Evolutionary conservation across 1,140 invertebrate species (phyloP), one percentile per base, ranked within the genome.

Genomic region (Telenomus remus): DNA sequence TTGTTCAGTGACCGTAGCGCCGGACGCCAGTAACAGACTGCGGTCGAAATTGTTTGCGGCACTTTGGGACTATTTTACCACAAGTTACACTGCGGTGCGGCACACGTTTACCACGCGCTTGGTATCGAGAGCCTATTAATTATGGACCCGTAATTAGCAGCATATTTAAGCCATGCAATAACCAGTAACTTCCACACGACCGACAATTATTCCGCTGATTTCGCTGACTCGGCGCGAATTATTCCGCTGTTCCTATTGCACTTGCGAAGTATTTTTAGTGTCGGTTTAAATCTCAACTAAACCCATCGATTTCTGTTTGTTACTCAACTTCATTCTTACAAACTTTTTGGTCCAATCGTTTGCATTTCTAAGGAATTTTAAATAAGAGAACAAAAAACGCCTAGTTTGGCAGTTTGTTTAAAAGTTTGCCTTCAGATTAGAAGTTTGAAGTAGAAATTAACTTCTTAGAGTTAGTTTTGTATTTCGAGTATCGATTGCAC

Each of bases 1-100:
- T 78, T 70, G 65, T 78, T 73, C 61, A 15, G 14, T 37, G 49
- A 49, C 61, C 39, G 42, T 11, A 46, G 44, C 61, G 13, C 42
- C 0, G 27, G 44, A 35, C 42, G 37, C 9, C 46, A 39, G 55
- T 35, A 57, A 53, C 70, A 57, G 47, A 70, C 54, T 60, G 76
- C 19, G 70, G 70, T 74, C 34, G 55, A 74, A 78, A 78, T 78
- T 78, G 76, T 78, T 78, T 78, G 61, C 74, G 61, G 49, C 70
- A 71, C 70, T 78, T 74, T 71, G 66, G 71, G 63, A 71, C 66
- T 66, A 66, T 74, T 71, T 74, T 63, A 74, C 76, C 76, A 44
- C 76, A 78, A 78, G 66, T 78, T 78, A 70, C 64, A 74, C 53
- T 78, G 71, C 51, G 76, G 76, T 34, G 55, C 15, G 48, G 68